phyloP scores from a whole-genome alignment of 2,888 invertebrate species.

The Drosophila kanekoi region DNA sequence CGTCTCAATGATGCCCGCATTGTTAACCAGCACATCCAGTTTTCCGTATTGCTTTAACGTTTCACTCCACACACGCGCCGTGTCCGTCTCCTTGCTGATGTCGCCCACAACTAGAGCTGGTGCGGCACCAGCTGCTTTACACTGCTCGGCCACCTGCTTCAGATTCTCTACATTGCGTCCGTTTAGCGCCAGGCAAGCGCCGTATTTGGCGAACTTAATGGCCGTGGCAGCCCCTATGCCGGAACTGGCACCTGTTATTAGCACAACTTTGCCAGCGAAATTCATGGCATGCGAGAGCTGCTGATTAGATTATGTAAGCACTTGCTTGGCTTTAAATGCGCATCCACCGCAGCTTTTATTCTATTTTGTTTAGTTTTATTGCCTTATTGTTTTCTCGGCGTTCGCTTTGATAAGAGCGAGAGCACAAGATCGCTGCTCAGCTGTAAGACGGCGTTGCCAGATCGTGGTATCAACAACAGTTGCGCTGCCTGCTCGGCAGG shows the following conservation, averaged over 20 bases:
- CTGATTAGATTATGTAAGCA: constrained; percentile 50
- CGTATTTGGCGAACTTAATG: constrained; percentile 88
- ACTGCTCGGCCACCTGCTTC: constrained; percentile 87
- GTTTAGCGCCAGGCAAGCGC: constrained; percentile 88
- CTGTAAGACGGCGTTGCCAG: constrained; percentile 20
- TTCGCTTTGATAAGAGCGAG: constrained; percentile 37
- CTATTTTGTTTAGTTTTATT: constrained; percentile 8
- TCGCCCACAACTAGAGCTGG: constrained; percentile 88
- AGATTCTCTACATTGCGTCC: constrained; percentile 89
- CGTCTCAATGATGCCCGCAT: constrained; percentile 93
- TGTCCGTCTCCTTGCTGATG: constrained; percentile 90
- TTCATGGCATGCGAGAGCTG: constrained; percentile 84
- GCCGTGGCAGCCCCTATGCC: constrained; percentile 91
- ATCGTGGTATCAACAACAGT: no score
- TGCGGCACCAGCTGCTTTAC: constrained; percentile 78
- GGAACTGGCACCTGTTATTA: constrained; percentile 90
- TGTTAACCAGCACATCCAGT: constrained; percentile 94
- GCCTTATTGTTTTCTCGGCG: constrained; percentile 14
- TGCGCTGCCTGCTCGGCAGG: no score
- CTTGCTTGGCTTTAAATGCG: constrained; percentile 23
- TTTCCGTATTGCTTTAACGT: constrained; percentile 91
- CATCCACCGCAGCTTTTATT: constrained; percentile 31
- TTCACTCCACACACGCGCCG: constrained; percentile 89
- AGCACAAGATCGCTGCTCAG: constrained; percentile 36
- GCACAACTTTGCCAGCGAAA: constrained; percentile 87